Base-by-base conservation (phyloP, 2,888 invertebrate species). In the Poecilus cupreus region DNA sequence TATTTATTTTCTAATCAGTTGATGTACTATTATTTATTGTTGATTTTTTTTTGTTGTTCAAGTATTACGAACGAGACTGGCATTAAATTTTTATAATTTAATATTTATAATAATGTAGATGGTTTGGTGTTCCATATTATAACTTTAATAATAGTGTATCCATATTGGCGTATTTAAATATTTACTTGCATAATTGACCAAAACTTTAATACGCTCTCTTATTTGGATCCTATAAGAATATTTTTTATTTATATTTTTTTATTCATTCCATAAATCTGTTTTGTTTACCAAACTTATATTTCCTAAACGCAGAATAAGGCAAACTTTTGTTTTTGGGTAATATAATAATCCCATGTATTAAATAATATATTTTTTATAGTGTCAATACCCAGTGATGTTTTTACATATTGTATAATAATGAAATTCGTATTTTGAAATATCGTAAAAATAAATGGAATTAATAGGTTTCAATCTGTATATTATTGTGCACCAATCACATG, bases 301-400 rank as follows among this genome's bases (percentile, higher is more conserved):
- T 32, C 32, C 32, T 6, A 32, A 32, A 32, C 4, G 32, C 32
- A 32, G 4, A 32, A 1, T 32, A 6, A 26, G 5, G 26, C 26
- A 26, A 26, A 26, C 26, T 32, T 4, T 32, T 43, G 43, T n/a
- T 43, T 43, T 43, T 43, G 43, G 43, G 32, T 32, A 32, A 32
- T 43, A 43, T 43, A 43, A 43, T 10, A 8, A 39, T 60, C 16
- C 60, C 60, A 54, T 54, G 32, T 32, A 60, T 60, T 60, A 13
- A 60, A 68, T 68, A 37, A 68, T 68, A 68, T 68, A 68, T 68
- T 68, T 60, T 68, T 68, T 68, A 68, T 68, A 68, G 32, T 32
- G 18, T 57, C 54, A 57, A 57, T 60, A 64, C 1, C 37, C 64
- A 6, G 32, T 68, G 18, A 37, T 68, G 13, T 60, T 68, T 68